Conservation (phyloP, 2,113 vertebrate genomes). For the cattle (Bos taurus) region ARS-UCD2.0 NC_037334.1:62163001-62163500, state of each 20-base stretch:
- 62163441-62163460: background rate
- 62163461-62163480: too few species aligned
- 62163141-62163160: background rate
- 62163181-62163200: background rate
- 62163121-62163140: background rate
- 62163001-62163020: background rate
- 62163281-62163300: background rate
- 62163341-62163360: background rate
- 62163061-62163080: background rate
- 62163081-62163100: background rate
- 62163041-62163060: background rate
- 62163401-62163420: background rate
- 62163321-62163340: background rate
- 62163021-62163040: background rate
- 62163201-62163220: background rate
- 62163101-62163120: background rate
- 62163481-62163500: background rate
- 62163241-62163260: background rate
- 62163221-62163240: background rate
- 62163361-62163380: background rate
- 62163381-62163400: background rate
- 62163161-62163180: background rate
- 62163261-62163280: background rate
- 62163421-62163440: background rate
- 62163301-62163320: background rate